Conservation (phyloP, 2,113 vertebrate species). For the Irena cyanogastra region DNA sequence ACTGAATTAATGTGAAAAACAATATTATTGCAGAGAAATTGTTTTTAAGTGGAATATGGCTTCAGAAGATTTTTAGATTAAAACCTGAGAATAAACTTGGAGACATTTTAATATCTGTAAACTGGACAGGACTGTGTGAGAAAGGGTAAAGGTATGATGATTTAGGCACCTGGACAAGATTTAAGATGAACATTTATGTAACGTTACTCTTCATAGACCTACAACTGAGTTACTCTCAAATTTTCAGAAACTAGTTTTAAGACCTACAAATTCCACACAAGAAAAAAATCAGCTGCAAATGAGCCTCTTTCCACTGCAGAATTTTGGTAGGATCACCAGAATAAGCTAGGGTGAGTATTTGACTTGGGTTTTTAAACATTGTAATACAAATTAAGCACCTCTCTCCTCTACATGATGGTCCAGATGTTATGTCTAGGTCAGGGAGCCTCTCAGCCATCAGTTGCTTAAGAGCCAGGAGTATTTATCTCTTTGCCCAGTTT, state of each 20-base stretch:
- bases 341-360: background rate
- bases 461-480: background rate
- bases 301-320: background rate
- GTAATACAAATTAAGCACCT: background rate
- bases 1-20: background rate
- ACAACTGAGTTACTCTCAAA: background rate
- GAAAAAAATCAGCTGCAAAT: background rate
- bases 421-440: background rate
- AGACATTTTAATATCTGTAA: background rate
- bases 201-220: fast-evolving
- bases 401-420: fast-evolving
- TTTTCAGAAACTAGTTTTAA: background rate
- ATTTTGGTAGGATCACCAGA: background rate
- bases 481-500: background rate
- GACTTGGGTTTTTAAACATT: background rate
- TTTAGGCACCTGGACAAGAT: background rate
- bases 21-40: background rate
- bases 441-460: background rate
- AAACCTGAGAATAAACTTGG: background rate
- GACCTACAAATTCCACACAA: background rate
- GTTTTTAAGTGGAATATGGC: background rate
- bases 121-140: background rate
- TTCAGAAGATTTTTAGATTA: background rate
- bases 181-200: background rate
- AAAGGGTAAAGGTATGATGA: background rate